Conservation (phyloP, 1,140 invertebrate genomes). For the Lasaia peninsularis region DNA sequence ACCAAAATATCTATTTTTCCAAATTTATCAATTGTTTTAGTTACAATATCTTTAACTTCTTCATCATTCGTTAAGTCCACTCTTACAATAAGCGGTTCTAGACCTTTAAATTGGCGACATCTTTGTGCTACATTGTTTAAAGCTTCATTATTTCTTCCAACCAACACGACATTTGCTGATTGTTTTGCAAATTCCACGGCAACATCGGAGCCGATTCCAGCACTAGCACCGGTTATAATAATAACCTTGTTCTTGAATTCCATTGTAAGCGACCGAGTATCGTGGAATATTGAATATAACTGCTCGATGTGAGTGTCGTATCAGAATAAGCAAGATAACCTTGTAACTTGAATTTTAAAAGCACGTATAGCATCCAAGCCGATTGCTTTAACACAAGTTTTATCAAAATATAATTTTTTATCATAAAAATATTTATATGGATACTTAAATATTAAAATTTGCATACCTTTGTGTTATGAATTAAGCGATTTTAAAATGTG, state of each 20-base stretch:
- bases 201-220: constrained; percentile 31
- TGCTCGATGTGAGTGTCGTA: background rate
- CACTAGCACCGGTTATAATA: constrained; percentile 36
- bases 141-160: constrained; percentile 34
- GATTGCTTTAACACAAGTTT: no score
- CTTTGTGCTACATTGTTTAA: constrained; percentile 26
- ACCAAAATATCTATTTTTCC: constrained; percentile 38
- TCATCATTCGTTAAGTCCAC: constrained; percentile 33
- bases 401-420: no score
- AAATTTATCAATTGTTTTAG: constrained; percentile 30
- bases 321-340: no score
- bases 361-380: no score
- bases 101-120: constrained; percentile 32
- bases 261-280: constrained; percentile 15
- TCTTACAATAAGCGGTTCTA: constrained; percentile 28
- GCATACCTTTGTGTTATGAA: no score
- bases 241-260: constrained; percentile 37
- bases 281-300: background rate
- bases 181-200: constrained; percentile 34
- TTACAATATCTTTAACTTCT: constrained; percentile 31
- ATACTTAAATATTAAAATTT: no score
- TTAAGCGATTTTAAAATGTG: no score
- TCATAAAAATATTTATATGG: no score
- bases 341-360: no score
- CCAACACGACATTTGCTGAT: constrained; percentile 35